Conservation (phyloP, 2,797 vertebrate genomes). For the Stomatorhinus walkeri region DNA sequence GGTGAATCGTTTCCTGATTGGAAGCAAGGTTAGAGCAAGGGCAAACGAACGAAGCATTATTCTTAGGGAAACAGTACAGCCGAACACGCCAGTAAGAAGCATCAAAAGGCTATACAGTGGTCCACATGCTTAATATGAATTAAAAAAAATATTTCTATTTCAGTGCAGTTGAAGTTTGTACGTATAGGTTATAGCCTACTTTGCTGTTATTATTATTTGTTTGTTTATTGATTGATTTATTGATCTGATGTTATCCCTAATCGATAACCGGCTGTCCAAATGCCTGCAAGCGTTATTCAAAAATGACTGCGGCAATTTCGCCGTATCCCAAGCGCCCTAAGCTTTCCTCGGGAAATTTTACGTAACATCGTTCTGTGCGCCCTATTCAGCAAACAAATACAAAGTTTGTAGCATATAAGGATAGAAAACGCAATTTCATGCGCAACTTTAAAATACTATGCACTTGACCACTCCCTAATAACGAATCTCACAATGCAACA, state of each 20-base stretch:
- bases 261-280: neutral
- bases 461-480: neutral
- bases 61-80: neutral
- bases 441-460: neutral
- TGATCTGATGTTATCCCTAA: neutral
- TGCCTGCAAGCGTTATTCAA: neutral
- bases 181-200: neutral
- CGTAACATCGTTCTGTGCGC: neutral
- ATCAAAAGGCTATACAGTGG: neutral
- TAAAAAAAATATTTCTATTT: neutral
- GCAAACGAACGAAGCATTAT: neutral
- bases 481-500: neutral
- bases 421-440: neutral
- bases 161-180: neutral
- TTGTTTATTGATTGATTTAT: neutral
- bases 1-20: constrained; percentile 86
- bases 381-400: neutral
- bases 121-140: neutral
- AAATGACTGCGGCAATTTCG: neutral
- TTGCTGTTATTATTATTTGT: neutral
- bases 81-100: neutral
- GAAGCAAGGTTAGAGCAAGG: neutral
- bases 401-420: neutral
- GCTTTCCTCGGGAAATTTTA: neutral
- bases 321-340: neutral